These are phyloP conservation scores for Himalopsyche japonica DNA, from an alignment of 2,888 invertebrate species.

Conservation along the genomic window DNA sequence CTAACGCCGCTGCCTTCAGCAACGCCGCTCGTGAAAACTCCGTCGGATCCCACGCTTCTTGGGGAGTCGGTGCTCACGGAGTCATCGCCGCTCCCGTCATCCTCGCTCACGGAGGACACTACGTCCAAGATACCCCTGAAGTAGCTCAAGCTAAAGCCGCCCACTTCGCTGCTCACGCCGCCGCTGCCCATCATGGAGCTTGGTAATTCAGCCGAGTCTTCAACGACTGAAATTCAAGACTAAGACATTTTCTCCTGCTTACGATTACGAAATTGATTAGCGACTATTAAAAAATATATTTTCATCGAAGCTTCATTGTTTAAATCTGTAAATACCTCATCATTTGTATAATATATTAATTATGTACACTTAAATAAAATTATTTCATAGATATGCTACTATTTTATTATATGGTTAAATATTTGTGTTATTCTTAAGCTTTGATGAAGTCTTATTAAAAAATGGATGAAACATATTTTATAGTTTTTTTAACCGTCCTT, in stretches of 20 bases:
- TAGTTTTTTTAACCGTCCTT: neutral
- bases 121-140: conserved; percentile 64
- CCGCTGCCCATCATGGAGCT: conserved; percentile 38
- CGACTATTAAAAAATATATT: neutral
- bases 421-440: neutral
- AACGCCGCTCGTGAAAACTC: conserved; percentile 52
- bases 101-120: conserved; percentile 61
- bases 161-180: conserved; percentile 49
- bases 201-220: neutral
- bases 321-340: neutral
- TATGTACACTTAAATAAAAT: neutral
- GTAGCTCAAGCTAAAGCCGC: conserved; percentile 64
- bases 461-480: neutral
- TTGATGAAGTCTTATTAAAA: neutral
- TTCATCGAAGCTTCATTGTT: neutral
- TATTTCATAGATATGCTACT: neutral
- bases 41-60: too few species aligned
- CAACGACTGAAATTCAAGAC: too few species aligned
- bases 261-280: neutral
- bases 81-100: conserved; percentile 60
- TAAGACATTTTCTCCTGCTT: neutral
- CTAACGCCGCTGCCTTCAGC: conserved; percentile 49
- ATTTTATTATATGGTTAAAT: neutral
- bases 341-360: neutral
- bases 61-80: conserved; percentile 45